Evolutionary conservation across 2,113 vertebrate genomes (phyloP).

Genomic region (Carlito syrichta): DNA sequence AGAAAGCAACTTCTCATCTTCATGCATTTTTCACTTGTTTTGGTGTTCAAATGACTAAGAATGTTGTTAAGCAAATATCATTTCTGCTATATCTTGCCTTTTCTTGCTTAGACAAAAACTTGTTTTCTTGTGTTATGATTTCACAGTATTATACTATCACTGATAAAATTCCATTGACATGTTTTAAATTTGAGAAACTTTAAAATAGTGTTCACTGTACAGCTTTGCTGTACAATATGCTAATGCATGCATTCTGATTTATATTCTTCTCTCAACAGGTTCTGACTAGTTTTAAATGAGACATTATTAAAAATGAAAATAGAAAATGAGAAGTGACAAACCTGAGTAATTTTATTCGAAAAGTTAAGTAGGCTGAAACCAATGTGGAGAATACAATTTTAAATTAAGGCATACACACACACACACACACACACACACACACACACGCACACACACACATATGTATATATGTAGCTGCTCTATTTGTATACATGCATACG

Average conservation of each 20-base stretch:
- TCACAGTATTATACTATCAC: not conserved
- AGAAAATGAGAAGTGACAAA: constrained; percentile 1
- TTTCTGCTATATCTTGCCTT: constrained; percentile 4
- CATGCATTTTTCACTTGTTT: constrained; percentile 20
- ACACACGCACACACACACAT: no score
- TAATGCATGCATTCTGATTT: constrained; percentile 51
- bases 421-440: no score
- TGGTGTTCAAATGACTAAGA: not conserved
- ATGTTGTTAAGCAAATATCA: not conserved
- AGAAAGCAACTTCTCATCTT: not conserved
- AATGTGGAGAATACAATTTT: not conserved
- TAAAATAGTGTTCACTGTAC: not conserved
- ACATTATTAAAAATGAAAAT: constrained; percentile 53
- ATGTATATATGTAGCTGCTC: not conserved
- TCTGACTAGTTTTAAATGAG: constrained; percentile 48
- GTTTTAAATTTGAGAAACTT: constrained; percentile 48
- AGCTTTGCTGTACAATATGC: not conserved
- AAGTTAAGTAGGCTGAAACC: not conserved
- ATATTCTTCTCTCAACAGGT: not conserved
- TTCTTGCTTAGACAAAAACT: constrained; percentile 38
- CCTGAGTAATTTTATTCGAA: not conserved
- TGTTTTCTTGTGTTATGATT: not conserved
- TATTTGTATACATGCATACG: not conserved
- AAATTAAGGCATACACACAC: not conserved
- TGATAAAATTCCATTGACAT: constrained; percentile 26